Conservation (phyloP, 2,797 vertebrate species). For the Loriculus beryllinus region DNA sequence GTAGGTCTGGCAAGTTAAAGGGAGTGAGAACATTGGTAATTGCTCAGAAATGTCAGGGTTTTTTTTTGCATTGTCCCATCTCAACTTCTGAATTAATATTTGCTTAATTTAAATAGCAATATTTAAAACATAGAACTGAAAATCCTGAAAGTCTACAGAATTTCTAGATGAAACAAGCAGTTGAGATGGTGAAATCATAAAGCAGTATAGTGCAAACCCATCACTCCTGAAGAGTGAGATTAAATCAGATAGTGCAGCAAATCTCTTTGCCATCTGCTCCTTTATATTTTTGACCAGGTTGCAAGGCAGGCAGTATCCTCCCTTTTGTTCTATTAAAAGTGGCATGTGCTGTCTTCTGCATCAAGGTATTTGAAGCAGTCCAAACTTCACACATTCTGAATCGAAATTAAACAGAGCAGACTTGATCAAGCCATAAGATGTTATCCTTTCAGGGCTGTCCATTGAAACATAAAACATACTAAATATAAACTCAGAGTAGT, state of each 20-base stretch:
- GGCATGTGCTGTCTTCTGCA: not conserved
- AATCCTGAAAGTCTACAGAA: not conserved
- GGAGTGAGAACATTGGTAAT: not conserved
- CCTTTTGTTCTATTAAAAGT: not conserved
- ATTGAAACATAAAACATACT: not conserved
- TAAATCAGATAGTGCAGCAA: not conserved
- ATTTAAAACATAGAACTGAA: not conserved
- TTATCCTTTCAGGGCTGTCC: not conserved
- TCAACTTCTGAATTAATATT: not conserved
- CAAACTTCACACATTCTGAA: not conserved
- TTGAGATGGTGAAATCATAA: not conserved
- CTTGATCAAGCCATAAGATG: not conserved
- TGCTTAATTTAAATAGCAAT: not conserved
- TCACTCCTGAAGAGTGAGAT: not conserved
- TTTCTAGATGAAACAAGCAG: not conserved
- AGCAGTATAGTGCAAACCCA: not conserved
- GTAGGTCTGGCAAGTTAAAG: not conserved
- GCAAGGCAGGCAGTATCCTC: not conserved
- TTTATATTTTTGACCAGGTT: constrained; percentile 13
- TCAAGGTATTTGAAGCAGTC: not conserved
- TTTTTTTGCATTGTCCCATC: not conserved
- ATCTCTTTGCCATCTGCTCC: constrained; percentile 18
- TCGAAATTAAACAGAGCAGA: not conserved
- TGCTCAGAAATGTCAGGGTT: not conserved
- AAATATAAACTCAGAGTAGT: not conserved